These are phyloP conservation scores for Rhogogaster chlorosoma DNA, from an alignment of 2,888 invertebrate genomes.

Conservation along the genomic window DNA sequence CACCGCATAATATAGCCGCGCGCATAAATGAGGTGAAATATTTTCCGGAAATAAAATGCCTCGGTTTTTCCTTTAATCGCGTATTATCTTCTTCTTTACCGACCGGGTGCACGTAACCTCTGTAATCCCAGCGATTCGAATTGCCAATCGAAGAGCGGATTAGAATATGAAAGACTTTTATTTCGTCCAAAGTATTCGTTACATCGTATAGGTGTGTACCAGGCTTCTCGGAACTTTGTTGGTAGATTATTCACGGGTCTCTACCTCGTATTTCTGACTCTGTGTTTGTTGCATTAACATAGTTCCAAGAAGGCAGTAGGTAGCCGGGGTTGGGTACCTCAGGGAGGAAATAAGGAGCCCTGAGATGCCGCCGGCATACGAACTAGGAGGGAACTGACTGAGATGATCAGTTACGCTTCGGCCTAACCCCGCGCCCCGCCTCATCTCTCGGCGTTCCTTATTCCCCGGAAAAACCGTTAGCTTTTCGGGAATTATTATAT, in stretches of 20 bases:
- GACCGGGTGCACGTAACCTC: neutral
- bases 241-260: no score
- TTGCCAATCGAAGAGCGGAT: no score
- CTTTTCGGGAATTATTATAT: slow-evolving; percentile 20
- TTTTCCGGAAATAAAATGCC: neutral
- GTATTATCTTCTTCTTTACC: neutral
- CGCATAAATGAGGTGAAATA: no score
- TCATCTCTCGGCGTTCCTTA: neutral
- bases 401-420: slow-evolving; percentile 35
- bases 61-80: neutral
- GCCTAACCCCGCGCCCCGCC: neutral
- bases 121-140: neutral
- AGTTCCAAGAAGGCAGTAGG: neutral
- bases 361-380: neutral
- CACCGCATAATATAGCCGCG: no score
- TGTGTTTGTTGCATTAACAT: neutral
- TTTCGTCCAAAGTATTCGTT: no score
- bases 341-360: neutral
- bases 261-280: no score
- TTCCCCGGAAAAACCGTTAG: slow-evolving; percentile 41
- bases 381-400: neutral
- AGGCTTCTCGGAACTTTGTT: no score
- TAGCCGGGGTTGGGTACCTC: neutral
- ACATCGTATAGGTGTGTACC: no score
- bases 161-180: neutral